A percentile compares a stretch with the other conserved stretches of the same genome.
These are phyloP conservation scores for Chitala chitala DNA, from an alignment of 2,113 vertebrate species.

Conservation along the genomic window DNA sequence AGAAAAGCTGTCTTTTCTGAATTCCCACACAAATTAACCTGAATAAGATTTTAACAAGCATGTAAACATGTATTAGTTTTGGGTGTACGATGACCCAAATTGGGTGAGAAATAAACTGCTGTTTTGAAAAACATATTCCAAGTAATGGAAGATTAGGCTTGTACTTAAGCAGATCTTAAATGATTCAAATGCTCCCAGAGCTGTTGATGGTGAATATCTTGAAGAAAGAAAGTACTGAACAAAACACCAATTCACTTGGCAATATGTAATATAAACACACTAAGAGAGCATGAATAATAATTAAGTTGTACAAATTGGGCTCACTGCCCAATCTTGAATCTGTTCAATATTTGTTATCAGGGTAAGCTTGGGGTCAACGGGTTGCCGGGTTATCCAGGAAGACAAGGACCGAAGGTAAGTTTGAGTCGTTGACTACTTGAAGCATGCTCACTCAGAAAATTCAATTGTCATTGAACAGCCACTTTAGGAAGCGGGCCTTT, in stretches of 20 bases:
- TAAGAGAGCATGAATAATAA: background rate
- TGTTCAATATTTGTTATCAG: constrained; percentile 52
- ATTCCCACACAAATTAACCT: background rate
- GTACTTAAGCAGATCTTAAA: background rate
- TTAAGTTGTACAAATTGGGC: background rate
- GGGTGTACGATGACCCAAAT: background rate
- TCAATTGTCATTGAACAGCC: background rate
- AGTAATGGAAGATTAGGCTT: background rate
- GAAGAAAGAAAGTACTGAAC: background rate
- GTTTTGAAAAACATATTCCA: background rate
- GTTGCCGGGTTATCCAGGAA: constrained; percentile 85
- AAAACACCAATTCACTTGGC: too few relatives aligned
- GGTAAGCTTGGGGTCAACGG: constrained; percentile 94
- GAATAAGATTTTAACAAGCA: background rate
- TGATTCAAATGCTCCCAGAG: background rate
- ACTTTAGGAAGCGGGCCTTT: background rate
- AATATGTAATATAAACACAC: too few relatives aligned
- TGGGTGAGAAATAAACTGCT: background rate
- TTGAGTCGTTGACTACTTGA: constrained; percentile 37
- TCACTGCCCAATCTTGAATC: background rate
- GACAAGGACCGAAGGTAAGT: constrained; percentile 84
- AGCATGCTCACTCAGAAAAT: background rate
- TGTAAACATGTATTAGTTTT: background rate
- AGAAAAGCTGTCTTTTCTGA: background rate
- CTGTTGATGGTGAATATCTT: background rate